Evolutionary conservation across 2,888 invertebrate genomes (phyloP), one percentile per base, ranked within the genome.

Genomic region (Cremastobaeus sp.): DNA sequence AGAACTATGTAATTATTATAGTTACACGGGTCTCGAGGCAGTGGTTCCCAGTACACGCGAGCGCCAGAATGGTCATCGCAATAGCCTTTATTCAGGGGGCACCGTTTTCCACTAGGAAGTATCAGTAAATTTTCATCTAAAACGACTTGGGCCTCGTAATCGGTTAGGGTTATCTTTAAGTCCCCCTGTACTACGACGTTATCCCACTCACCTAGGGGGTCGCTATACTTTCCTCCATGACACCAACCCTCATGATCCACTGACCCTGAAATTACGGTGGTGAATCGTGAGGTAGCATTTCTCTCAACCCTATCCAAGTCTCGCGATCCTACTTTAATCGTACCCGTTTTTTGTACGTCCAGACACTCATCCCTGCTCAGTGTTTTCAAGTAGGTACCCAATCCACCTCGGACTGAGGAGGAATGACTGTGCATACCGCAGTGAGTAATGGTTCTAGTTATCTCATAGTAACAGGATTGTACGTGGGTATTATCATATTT

Each of bases 1-100:
- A 79, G 25, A 18, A 73, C 47, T 11, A 35, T 57, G 21, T 78
- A 78, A 8, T 43, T 35, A 9, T 62, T n/a, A 4, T 70, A 74
- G n/a, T 59, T 43, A 30, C 73, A 72, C 0, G 32, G 20, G 8
- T 68, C 59, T 1, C 8, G 6, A 0, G 75, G 69, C 5, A 65
- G 3, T 3, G 21, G 8, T 1, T 55, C 34, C 64, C 69, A 74
- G 41, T 75, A 3, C 68, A 28, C 3, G 64, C 8, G 11, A 55
- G 50, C 9, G 48, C 62, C n/a, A 72, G 62, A 0, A 28, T 11
- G 21, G 59, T 60, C 0, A 69, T 39, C 17, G 11, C 72, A 76
- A 8, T 5, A 12, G 0, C 45, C 43, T 0, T 62, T 15, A 0
- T 41, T 21, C 0, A 73, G 14, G 0, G 12, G 1, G 17, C 75